These are phyloP conservation scores for Agrochola lychnidis DNA, from an alignment of 2,888 invertebrate species.

Conservation along the genomic window DNA sequence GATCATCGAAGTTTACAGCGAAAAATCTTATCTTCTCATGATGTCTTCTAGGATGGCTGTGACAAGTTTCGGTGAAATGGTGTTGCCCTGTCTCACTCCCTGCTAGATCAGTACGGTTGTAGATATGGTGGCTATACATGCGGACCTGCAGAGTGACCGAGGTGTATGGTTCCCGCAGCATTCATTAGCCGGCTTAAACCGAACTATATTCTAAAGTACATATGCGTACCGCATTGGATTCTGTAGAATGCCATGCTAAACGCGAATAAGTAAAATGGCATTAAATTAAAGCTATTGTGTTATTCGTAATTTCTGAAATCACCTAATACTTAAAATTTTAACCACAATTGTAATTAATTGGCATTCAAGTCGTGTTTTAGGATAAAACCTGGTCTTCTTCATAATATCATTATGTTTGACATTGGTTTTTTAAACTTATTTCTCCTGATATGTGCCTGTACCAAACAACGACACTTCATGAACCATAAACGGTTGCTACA, in stretches of 20 bases:
- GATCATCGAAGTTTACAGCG: neutral
- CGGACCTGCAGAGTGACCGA: neutral
- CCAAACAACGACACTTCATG: constrained; percentile 62
- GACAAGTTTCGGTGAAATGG: neutral
- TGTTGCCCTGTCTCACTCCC: neutral
- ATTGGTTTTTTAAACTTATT: neutral
- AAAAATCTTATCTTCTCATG: neutral
- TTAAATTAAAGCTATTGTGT: neutral
- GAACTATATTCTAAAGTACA: neutral
- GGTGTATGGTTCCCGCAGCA: neutral
- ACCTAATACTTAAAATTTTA: neutral
- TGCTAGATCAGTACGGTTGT: neutral
- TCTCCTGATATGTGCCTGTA: constrained; percentile 58
- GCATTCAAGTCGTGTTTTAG: neutral
- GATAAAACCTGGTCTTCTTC: neutral
- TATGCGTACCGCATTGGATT: neutral
- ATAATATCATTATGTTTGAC: neutral
- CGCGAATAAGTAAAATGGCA: neutral
- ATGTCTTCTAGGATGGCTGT: neutral
- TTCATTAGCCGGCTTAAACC: neutral
- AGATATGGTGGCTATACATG: neutral
- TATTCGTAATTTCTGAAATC: constrained; percentile 3
- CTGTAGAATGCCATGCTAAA: neutral
- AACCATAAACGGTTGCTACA: constrained; percentile 76
- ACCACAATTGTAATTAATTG: neutral